Base-by-base conservation (phyloP, 1,140 invertebrate species). In the Proales similis region DNA sequence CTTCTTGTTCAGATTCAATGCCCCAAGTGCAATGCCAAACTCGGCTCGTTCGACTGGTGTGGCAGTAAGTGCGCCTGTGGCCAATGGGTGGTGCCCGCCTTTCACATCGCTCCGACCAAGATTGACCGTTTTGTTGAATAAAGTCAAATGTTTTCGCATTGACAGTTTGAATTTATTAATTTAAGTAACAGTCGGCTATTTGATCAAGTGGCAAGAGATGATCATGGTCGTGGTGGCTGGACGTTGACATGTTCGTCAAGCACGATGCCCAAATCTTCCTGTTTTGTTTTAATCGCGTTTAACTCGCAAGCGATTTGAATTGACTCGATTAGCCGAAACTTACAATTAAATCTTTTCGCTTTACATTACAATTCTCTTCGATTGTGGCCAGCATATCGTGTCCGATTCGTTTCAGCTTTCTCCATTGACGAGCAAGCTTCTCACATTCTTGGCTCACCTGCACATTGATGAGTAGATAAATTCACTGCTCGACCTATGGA, bases 61-160 rank as follows among this genome's bases (percentile, higher is more conserved):
- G 71, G 73, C n/a, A 70, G 72, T 46, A 66, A 68, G 62, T 75
- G 74, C 64, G 69, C 69, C 2, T 74, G 73, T 70, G 72, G 73
- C 27, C 53, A 67, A 2, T 75, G 73, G 73, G 68, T 75, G 5
- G 68, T 69, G 1, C 74, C 74, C 20, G 71, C 72, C 22, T 74
- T 75, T 64, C 74, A 75, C 61, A 72, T 75, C 43, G 67, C 70
- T 22, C 68, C 43, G 38, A 48, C 64, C 14, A 73, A 72, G 64
- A 71, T 73, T 3, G 72, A 73, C 11, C 33, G 22, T 14, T 46
- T 36, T 36, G 38, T 26, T 42, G 36, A 60, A 60, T 42, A 60
- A 39, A 39, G 17, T 42, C 14, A 3, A 32, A 24, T 49, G n/a
- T 22, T 5, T 36, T 36, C 9, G 33, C 33, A 36, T 9, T 14